Conservation (phyloP, 2,888 invertebrate species). For the Meganola albula region DNA sequence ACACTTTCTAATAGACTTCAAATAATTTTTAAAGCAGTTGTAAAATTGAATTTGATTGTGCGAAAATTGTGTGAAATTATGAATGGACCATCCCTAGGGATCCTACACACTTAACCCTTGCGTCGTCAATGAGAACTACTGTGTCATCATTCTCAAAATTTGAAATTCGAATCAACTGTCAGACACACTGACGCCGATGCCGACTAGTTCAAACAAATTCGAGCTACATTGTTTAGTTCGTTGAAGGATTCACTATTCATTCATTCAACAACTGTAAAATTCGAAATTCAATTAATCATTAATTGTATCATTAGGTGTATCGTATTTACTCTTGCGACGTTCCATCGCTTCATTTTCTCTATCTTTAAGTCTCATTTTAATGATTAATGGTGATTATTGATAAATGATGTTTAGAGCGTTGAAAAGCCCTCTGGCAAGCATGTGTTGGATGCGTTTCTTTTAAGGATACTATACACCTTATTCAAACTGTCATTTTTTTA, state of each 20-base stretch:
- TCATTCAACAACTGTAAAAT: conserved; percentile 52
- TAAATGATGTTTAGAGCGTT: conserved; percentile 61
- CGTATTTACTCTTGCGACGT: conserved; percentile 60
- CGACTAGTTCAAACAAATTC: conserved; percentile 22
- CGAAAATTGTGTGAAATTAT: conserved; percentile 47
- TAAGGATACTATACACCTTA: too few species aligned
- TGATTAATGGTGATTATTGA: conserved; percentile 68
- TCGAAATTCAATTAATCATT: conserved; percentile 67
- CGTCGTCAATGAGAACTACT: conserved; percentile 40
- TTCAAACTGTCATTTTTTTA: too few species aligned
- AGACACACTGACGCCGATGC: conserved; percentile 52
- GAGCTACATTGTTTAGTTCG: conserved; percentile 22
- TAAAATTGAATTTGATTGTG: conserved; percentile 42
- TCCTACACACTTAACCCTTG: conserved; percentile 31
- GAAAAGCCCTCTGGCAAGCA: conserved; percentile 60
- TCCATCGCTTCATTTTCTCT: conserved; percentile 72
- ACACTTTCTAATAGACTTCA: conserved; percentile 4
- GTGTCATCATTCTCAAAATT: conserved; percentile 38
- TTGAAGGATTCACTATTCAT: conserved; percentile 25
- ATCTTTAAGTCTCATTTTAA: conserved; percentile 74
- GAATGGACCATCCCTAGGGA: conserved; percentile 33
- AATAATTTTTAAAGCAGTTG: conserved; percentile 28
- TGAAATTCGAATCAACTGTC: conserved; percentile 27
- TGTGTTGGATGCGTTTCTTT: conserved; percentile 52
- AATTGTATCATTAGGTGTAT: conserved; percentile 69